A percentile compares a stretch with the other conserved stretches of the same genome.
Conservation (phyloP, 92 coral and sea anemone species). For the Zoanthus gigantus region DNA sequence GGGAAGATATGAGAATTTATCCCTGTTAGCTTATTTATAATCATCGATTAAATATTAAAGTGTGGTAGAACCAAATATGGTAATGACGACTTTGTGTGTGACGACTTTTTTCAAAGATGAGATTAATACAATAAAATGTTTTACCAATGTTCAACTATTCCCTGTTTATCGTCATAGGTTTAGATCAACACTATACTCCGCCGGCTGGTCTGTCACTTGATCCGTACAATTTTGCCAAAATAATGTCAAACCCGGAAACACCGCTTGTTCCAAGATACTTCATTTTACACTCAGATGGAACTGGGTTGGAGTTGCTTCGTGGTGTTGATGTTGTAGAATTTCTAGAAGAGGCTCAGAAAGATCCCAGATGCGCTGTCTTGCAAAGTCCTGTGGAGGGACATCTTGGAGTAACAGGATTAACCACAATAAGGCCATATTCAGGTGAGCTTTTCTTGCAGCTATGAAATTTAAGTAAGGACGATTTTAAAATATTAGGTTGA, state of each 20-base stretch:
- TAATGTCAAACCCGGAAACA: neutral
- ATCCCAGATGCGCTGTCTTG: conserved; percentile 88
- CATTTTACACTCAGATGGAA: conserved; percentile 88
- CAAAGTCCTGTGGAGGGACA: conserved; percentile 92
- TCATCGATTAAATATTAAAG: too few species aligned
- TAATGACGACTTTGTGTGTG: too few species aligned
- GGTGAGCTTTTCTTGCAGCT: conserved; percentile 57
- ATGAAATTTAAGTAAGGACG: too few species aligned
- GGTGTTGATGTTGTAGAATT: conserved; percentile 80
- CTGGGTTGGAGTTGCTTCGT: conserved; percentile 95
- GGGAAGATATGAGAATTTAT: too few species aligned
- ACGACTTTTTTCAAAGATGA: neutral
- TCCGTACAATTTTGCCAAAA: neutral
- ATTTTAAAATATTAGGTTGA: too few species aligned
- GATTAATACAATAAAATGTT: neutral
- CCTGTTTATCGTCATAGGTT: neutral
- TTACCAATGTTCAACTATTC: neutral
- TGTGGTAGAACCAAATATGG: too few species aligned
- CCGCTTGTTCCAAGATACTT: conserved; percentile 76
- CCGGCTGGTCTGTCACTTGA: conserved; percentile 31
- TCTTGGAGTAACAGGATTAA: conserved; percentile 85
- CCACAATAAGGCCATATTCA: conserved; percentile 85
- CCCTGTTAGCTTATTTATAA: too few species aligned
- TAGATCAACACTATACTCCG: neutral
- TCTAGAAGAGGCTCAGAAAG: conserved; percentile 80